Percentiles rank a stretch among this genome's conserved stretches.
Evolutionary conservation across 2,113 vertebrate genomes (phyloP).

Genomic region (Nothoprocta perdicaria): DNA sequence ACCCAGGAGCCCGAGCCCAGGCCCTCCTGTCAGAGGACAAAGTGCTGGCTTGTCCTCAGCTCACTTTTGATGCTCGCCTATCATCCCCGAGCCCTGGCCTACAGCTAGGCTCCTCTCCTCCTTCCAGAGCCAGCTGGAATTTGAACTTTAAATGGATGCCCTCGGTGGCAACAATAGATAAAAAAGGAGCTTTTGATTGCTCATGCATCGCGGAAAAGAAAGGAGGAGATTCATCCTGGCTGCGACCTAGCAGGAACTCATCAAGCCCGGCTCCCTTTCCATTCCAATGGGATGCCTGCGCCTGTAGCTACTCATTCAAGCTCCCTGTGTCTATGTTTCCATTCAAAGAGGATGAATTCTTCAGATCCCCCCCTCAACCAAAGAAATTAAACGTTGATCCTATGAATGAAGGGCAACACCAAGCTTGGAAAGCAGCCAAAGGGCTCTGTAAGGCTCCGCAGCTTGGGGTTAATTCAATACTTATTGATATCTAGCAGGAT

Average conservation of each 20-base stretch:
- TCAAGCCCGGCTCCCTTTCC: constrained; percentile 59
- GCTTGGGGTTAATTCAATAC: constrained; percentile 54
- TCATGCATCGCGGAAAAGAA: constrained; percentile 72
- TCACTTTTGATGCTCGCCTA: constrained; percentile 75
- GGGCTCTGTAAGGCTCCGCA: constrained; percentile 41
- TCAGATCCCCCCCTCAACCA: constrained; percentile 51
- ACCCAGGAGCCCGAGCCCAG: constrained; percentile 56
- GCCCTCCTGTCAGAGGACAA: constrained; percentile 71
- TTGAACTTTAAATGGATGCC: constrained; percentile 78
- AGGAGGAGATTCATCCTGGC: constrained; percentile 71
- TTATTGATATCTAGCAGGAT: constrained; percentile 52
- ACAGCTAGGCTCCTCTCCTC: constrained; percentile 72
- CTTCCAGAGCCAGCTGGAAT: constrained; percentile 78
- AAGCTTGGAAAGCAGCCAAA: constrained; percentile 60
- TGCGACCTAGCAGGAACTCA: constrained; percentile 70
- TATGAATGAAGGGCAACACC: constrained; percentile 62
- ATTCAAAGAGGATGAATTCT: constrained; percentile 72
- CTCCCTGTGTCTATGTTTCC: constrained; percentile 44
- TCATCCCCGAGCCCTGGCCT: constrained; percentile 71
- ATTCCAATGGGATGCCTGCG: constrained; percentile 56
- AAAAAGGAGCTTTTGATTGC: constrained; percentile 80
- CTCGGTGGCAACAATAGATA: constrained; percentile 75
- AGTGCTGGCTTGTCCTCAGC: constrained; percentile 77
- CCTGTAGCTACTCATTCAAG: constrained; percentile 71
- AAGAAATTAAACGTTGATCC: constrained; percentile 68